Evolutionary conservation across 2,113 vertebrate species (phyloP).

Genomic region (Larimichthys polyactis): DNA sequence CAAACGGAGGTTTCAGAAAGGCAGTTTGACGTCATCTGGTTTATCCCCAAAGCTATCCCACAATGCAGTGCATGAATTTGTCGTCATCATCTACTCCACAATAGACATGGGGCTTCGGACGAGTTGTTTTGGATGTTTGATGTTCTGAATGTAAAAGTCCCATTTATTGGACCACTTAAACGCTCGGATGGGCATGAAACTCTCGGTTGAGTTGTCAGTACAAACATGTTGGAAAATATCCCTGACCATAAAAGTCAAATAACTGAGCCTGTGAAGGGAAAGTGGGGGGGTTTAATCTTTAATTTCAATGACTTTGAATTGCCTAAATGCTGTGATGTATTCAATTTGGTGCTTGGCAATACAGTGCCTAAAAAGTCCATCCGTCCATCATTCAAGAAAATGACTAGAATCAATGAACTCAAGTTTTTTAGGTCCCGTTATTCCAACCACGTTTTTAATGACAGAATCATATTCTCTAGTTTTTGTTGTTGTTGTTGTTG

Average conservation of each 20-base stretch:
- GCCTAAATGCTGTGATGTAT: too few relatives aligned
- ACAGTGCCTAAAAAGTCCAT: too few relatives aligned
- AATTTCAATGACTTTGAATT: too few relatives aligned
- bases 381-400: too few relatives aligned
- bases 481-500: too few relatives aligned
- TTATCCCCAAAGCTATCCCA: background rate
- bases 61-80: background rate
- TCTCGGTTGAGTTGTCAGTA: background rate
- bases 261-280: background rate
- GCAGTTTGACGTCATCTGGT: conserved; percentile 6
- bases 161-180: background rate
- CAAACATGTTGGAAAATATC: background rate
- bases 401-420: too few relatives aligned
- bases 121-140: background rate
- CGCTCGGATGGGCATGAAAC: background rate
- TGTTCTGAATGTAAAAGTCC: background rate
- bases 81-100: background rate
- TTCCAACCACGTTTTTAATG: too few relatives aligned
- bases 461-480: too few relatives aligned
- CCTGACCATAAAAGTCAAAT: background rate
- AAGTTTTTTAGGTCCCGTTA: too few relatives aligned
- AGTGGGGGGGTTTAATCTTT: too few relatives aligned
- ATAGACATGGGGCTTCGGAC: too few relatives aligned
- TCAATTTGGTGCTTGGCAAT: too few relatives aligned
- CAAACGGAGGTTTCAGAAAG: fast-evolving